Evolutionary conservation across 2,888 invertebrate species (phyloP).

Genomic region (Resseliella maxima): DNA sequence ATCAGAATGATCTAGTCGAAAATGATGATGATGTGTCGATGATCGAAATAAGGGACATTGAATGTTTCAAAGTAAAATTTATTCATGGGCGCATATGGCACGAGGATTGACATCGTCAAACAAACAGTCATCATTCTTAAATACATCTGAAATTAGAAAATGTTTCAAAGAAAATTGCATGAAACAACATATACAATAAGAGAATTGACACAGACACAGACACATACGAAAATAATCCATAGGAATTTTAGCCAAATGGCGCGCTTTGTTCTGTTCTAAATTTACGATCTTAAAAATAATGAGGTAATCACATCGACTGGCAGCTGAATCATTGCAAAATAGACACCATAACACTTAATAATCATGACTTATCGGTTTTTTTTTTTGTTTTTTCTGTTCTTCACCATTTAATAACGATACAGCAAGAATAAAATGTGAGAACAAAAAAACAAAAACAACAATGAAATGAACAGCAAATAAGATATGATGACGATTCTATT

Average conservation of each 20-base stretch:
- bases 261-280: constrained; percentile 38
- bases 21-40: background rate
- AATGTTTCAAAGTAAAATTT: background rate
- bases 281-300: constrained; percentile 33
- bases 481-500: constrained; percentile 23
- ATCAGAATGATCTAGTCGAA: constrained; percentile 34
- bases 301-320: constrained; percentile 25
- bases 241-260: background rate
- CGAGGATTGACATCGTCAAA: background rate
- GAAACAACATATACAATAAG: background rate
- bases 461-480: background rate
- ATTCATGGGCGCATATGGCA: constrained; percentile 15
- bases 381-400: background rate
- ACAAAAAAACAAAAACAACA: background rate
- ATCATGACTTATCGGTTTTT: constrained; percentile 47
- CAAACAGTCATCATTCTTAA: background rate
- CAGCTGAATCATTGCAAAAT: constrained; percentile 47
- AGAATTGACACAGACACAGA: too few relatives aligned
- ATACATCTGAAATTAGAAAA: constrained; percentile 23
- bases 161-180: background rate
- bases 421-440: background rate
- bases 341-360: constrained; percentile 20
- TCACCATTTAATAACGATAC: background rate
- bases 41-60: constrained; percentile 11
- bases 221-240: background rate